phyloP scores from a whole-genome alignment of 2,113 vertebrate genomes.

The Gnathonemus echidnorhynchus region DNA sequence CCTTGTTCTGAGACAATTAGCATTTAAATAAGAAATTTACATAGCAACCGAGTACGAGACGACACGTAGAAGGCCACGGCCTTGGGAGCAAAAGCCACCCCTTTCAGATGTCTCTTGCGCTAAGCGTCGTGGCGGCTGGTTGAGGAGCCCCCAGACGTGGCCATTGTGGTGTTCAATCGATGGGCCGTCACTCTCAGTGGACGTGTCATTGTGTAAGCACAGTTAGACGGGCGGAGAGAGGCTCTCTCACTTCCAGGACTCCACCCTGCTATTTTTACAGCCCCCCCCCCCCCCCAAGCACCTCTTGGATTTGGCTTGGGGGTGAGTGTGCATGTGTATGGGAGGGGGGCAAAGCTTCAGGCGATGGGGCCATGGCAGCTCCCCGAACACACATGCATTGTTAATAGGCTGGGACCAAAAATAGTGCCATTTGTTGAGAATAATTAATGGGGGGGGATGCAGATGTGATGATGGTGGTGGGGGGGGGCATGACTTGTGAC shows the following conservation, averaged over 20 bases:
- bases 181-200: neutral
- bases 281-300: neutral
- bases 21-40: conserved; percentile 56
- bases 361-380: neutral
- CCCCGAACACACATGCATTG: conserved; percentile 51
- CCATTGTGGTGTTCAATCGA: neutral
- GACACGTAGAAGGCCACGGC: conserved; percentile 41
- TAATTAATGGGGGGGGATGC: conserved; percentile 59
- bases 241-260: neutral
- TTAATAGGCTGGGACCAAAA: conserved; percentile 51
- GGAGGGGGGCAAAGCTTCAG: neutral
- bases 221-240: neutral
- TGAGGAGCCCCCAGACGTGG: neutral
- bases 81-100: conserved; percentile 19
- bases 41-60: conserved; percentile 41
- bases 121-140: neutral
- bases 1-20: conserved; percentile 54
- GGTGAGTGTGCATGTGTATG: neutral
- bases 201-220: neutral
- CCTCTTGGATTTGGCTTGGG: neutral
- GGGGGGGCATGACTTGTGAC: conserved; percentile 5
- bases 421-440: conserved; percentile 56
- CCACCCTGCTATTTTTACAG: neutral
- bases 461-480: conserved; percentile 47
- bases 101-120: neutral